Evolutionary conservation across 1,140 invertebrate genomes (phyloP).

Genomic region (Micrasema minimum): DNA sequence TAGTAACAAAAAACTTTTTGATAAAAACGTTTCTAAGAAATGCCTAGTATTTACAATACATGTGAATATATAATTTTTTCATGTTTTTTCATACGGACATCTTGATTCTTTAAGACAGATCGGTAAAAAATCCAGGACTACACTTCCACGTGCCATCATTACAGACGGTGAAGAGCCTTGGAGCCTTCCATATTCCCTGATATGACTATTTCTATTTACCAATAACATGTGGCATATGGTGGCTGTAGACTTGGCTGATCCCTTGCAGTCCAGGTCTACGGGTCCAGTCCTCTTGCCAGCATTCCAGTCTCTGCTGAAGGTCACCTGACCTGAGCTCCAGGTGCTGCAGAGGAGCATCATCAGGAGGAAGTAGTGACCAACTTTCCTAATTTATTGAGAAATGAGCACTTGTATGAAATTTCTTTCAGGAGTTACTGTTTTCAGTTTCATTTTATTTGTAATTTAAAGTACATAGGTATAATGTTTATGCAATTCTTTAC

Average conservation of each 20-base stretch:
- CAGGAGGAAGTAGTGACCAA: neutral
- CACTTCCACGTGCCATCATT: too few relatives aligned
- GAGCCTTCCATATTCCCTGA: too few relatives aligned
- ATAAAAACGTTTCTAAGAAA: too few relatives aligned
- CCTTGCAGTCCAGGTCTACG: conserved; percentile 25
- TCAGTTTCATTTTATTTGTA: neutral
- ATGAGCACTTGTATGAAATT: neutral
- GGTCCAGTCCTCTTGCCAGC: conserved; percentile 36
- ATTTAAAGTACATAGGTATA: neutral
- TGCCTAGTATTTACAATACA: too few relatives aligned
- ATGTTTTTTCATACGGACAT: too few relatives aligned
- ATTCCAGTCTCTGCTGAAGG: conserved; percentile 51
- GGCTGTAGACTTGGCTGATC: conserved; percentile 30
- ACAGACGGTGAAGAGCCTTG: too few relatives aligned
- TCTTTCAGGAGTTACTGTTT: neutral
- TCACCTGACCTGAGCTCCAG: conserved; percentile 42
- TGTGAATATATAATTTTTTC: too few relatives aligned
- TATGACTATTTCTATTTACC: conserved; percentile 23
- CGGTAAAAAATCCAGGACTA: too few relatives aligned
- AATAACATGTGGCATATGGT: conserved; percentile 46
- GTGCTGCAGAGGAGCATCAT: conserved; percentile 10
- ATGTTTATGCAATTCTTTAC: neutral
- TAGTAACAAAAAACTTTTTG: too few relatives aligned
- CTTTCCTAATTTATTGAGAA: conserved; percentile 28
- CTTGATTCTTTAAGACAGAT: too few relatives aligned